Base-by-base conservation (phyloP, 2,113 vertebrate species). In the Hyaena hyaena region DNA sequence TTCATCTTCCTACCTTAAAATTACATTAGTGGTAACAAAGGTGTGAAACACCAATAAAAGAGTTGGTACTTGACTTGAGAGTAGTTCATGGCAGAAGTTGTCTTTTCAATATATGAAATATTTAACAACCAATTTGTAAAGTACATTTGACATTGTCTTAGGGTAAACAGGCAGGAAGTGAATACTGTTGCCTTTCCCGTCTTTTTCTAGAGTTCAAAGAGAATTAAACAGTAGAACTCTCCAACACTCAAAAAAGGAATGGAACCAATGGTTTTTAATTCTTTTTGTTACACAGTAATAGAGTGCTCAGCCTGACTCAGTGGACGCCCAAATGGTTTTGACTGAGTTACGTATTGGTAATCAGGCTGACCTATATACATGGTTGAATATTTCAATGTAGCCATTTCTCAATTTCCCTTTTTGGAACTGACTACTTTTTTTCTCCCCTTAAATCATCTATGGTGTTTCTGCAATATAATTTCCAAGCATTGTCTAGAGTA, bases 171-270 rank as follows among this genome's bases (percentile, higher is more conserved):
- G 76, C 17, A 92, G 77, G 55, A 53, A 82, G 50, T 69, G 50
- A 79, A 79, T 28, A 66, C 15, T 68, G 28, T 63, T 88, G 48
- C 31, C 35, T 65, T 96, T 86, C 65, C 89, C 16, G 19, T 68
- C 26, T 97, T 90, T 92, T 85, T n/a, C 50, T 77, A 45, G 84
- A 88, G 55, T 94, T 94, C 35, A 90, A 31, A 61, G 76, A 45
- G 71, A 65, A 65, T 48, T 77, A n/a, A 95, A 90, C 55, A 61
- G 55, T 7, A 31, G 43, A 93, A 82, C n/a, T n/a, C n/a, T 90
- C 61, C 5, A 82, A 55, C 10, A 66, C 7, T 45, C 15, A 63
- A 94, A 96, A 73, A 28, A 53, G 24, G 28, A 61, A 85, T 24
- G 39, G 53, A 92, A 92, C 50, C 63, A 10, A 66, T 63, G 61